Evolutionary conservation across 2,113 vertebrate genomes (phyloP), one percentile per base, ranked within the genome.

Genomic region (Mirza zaza): DNA sequence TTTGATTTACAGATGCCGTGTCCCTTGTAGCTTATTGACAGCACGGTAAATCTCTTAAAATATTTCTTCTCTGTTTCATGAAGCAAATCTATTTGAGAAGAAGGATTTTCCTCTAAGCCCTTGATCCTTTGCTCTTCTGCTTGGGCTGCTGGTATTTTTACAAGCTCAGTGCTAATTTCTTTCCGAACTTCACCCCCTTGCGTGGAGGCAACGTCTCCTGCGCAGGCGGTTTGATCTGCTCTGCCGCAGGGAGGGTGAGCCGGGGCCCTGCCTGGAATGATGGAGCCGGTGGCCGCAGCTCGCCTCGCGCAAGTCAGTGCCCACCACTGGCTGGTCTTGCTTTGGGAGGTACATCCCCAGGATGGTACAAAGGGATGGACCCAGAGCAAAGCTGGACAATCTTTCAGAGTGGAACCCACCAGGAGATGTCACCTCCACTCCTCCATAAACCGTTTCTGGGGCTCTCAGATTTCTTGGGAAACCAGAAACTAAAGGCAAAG

Each of bases 151-250:
- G 42, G 4, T 48, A 3, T 8, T 92, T 45, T 17, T 13, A 14
- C 12, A 6, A 36, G 25, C 76, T 61, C 27, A 2, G 14, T 4
- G 27, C 25, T 61, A 20, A 13, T 0, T 36, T 70, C 18, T 67
- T 13, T 48, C 8, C 12, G 36, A 59, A 36, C 25, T 5, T 36
- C 11, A 21, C 48, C 15, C 21, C 2, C 32, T 67, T 2, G 2
- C 0, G 0, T 0, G 20, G 7, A 34, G 70, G 75, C 0, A 6
- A 12, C 1, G 1, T 39, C 48, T 57, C 15, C 70, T 8, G 2
- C 36, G 7, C 0, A 6, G 83, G 61, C 14, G 32, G 14, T 8
- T 39, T 17, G 0, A 20, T 6, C 12, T 17, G 6, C 45, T 45
- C 36, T 57, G 36, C 59, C 29, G 13, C 82, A 3, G 42, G 0